phyloP scores from a whole-genome alignment of 2,888 invertebrate genomes.

The Bellardia bayeri region DNA sequence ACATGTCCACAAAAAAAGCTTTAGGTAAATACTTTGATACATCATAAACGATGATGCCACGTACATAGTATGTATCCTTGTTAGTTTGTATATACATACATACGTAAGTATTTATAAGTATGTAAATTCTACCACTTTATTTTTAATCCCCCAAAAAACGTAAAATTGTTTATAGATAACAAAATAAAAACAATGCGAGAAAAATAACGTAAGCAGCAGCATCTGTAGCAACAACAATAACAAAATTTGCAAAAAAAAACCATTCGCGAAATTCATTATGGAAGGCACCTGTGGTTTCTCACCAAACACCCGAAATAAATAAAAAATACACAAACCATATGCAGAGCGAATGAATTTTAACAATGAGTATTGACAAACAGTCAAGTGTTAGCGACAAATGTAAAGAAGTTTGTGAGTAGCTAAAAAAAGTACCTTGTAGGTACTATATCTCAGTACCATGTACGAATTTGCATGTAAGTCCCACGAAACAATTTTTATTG shows the following conservation, averaged over 20 bases:
- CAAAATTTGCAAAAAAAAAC: slow-evolving; percentile 73
- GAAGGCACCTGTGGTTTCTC: slow-evolving; percentile 70
- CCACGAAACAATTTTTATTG: no score
- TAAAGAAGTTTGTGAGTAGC: not conserved
- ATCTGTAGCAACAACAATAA: slow-evolving; percentile 50
- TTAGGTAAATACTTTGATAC: slow-evolving; percentile 23
- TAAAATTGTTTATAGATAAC: slow-evolving; percentile 68
- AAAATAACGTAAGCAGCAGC: slow-evolving; percentile 38
- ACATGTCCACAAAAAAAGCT: slow-evolving; percentile 36
- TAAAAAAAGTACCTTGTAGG: not conserved
- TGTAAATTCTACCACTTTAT: slow-evolving; percentile 64
- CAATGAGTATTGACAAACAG: slow-evolving; percentile 55
- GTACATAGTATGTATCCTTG: not conserved
- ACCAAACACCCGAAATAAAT: slow-evolving; percentile 53
- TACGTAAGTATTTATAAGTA: slow-evolving; percentile 13
- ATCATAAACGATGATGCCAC: slow-evolving; percentile 18
- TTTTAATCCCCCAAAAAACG: slow-evolving; percentile 61
- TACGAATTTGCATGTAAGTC: no score
- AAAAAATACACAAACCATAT: slow-evolving; percentile 16
- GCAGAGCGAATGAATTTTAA: not conserved
- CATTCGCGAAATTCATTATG: slow-evolving; percentile 68
- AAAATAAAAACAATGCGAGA: slow-evolving; percentile 61
- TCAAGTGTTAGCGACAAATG: slow-evolving; percentile 32
- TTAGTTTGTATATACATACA: no score
- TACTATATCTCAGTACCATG: not conserved